Percentiles rank a stretch among this genome's conserved stretches.
phyloP scores from a whole-genome alignment of 2,797 vertebrate species.

The Echeneis naucrates region DNA sequence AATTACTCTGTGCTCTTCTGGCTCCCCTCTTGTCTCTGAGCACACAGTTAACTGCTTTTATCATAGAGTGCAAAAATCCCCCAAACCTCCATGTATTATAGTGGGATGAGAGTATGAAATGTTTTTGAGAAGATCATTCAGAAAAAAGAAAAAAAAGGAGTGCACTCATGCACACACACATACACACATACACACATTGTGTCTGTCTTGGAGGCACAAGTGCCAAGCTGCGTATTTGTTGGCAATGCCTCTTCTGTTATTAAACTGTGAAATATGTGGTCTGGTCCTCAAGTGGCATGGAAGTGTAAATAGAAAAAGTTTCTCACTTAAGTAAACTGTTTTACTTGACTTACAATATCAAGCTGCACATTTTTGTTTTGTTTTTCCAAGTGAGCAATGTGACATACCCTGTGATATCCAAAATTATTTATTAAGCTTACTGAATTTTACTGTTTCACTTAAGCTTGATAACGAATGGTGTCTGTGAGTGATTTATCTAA shows the following conservation, averaged over 20 bases:
- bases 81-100: conserved; percentile 11
- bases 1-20: conserved; percentile 46
- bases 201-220: conserved; percentile 21
- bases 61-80: conserved; percentile 30
- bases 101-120: conserved; percentile 40
- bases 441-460: not conserved
- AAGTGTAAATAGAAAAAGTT: conserved; percentile 38
- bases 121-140: conserved; percentile 27
- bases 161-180: not conserved
- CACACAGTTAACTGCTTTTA: conserved; percentile 44
- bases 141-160: conserved; percentile 26
- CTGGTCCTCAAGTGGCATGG: conserved; percentile 32
- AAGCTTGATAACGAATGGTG: not conserved
- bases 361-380: conserved; percentile 1
- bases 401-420: not conserved
- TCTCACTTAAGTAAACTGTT: conserved; percentile 28
- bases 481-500: conserved; percentile 2
- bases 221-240: conserved; percentile 55
- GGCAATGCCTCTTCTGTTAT: conserved; percentile 24
- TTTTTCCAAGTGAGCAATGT: not conserved
- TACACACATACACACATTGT: not conserved
- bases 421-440: not conserved
- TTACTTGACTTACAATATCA: conserved; percentile 11
- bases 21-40: conserved; percentile 43
- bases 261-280: conserved; percentile 31